Evolutionary conservation across 2,113 vertebrate species (phyloP).

Genomic region (Pontoporia blainvillei): DNA sequence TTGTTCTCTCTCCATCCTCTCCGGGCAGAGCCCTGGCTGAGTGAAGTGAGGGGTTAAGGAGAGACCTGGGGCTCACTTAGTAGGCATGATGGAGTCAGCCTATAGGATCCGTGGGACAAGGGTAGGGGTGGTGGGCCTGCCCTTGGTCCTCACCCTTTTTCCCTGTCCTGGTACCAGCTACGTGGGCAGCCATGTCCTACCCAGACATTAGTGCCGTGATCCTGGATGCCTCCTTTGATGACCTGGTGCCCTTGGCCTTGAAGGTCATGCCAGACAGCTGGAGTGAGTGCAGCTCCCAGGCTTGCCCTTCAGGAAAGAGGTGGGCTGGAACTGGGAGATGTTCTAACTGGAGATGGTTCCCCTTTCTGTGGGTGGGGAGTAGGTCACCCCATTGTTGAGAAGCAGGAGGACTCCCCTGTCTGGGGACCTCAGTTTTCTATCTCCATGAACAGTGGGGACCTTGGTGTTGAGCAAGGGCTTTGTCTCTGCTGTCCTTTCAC

Average conservation of each 20-base stretch:
- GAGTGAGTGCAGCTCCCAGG: conserved; percentile 84
- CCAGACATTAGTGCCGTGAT: conserved; percentile 88
- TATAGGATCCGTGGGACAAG: neutral
- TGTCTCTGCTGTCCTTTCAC: neutral
- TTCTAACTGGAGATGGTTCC: neutral
- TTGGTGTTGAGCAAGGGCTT: neutral
- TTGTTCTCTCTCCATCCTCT: neutral
- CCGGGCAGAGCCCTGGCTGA: neutral
- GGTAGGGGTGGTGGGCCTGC: neutral
- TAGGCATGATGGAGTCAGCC: neutral
- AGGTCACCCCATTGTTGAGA: neutral
- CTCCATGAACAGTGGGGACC: neutral
- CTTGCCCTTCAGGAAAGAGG: neutral
- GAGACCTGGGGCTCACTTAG: neutral
- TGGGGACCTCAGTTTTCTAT: neutral
- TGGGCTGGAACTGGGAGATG: neutral
- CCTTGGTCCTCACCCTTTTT: neutral
- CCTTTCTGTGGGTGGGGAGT: neutral
- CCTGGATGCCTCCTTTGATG: conserved; percentile 93
- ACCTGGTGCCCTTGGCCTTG: conserved; percentile 91
- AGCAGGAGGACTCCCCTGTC: neutral
- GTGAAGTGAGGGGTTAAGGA: neutral
- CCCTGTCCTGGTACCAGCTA: conserved; percentile 77
- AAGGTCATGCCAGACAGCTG: conserved; percentile 96
- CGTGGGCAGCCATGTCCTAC: conserved; percentile 94